Evolutionary conservation across 2,888 invertebrate genomes (phyloP).

Genomic region (Drosophila emarginata): DNA sequence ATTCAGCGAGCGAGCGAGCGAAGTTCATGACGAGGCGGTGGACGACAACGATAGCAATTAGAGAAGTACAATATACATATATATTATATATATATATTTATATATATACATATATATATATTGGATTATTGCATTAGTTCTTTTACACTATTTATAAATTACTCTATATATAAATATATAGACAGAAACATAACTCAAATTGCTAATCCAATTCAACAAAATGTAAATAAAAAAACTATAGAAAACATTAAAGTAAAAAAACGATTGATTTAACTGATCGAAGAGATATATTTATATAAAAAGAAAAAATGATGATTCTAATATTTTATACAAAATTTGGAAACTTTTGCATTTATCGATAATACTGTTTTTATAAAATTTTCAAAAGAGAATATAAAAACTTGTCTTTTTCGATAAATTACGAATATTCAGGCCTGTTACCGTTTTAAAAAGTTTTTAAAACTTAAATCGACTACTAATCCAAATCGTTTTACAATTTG

Average conservation of each 20-base stretch:
- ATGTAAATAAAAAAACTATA: slow-evolving; percentile 1
- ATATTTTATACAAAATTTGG: too few relatives aligned
- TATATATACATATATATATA: slow-evolving; percentile 33
- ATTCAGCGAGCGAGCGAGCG: slow-evolving; percentile 59
- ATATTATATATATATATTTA: too few relatives aligned
- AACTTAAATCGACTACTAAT: too few relatives aligned
- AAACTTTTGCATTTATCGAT: too few relatives aligned
- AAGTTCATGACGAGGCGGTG: slow-evolving; percentile 44
- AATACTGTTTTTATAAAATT: too few relatives aligned
- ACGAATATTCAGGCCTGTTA: too few relatives aligned
- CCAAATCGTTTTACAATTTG: too few relatives aligned
- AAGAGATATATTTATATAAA: background rate
- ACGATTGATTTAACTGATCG: too few relatives aligned
- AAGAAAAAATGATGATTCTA: too few relatives aligned
- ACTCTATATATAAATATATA: background rate
- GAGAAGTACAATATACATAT: slow-evolving; percentile 52
- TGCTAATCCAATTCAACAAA: background rate
- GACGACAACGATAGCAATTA: slow-evolving; percentile 72
- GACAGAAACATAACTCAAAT: background rate
- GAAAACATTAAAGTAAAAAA: background rate
- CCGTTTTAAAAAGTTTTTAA: too few relatives aligned
- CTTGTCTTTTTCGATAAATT: too few relatives aligned
- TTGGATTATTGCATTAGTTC: slow-evolving; percentile 60
- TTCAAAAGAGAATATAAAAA: too few relatives aligned
- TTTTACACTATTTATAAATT: slow-evolving; percentile 9